Evolutionary conservation across 2,888 invertebrate genomes (phyloP).

Genomic region (Ommatoiulus sabulosus): DNA sequence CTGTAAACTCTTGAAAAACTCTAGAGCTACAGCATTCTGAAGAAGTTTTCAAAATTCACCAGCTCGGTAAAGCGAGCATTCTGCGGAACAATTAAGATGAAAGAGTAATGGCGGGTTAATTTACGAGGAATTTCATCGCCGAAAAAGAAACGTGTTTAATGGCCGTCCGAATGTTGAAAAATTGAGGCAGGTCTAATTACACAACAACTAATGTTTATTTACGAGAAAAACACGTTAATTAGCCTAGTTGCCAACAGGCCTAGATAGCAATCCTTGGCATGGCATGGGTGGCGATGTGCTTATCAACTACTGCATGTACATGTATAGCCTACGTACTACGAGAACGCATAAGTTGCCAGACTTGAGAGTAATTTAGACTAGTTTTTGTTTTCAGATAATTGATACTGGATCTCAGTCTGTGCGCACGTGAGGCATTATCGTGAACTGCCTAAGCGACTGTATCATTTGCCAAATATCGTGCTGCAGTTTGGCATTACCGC

Average conservation of each 20-base stretch:
- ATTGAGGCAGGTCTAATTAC: slow-evolving; percentile 8
- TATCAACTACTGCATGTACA: background rate
- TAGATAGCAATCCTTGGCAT: background rate
- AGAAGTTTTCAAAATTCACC: too few species aligned
- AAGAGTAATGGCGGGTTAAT: background rate
- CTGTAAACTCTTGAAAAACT: too few species aligned
- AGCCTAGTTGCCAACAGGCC: background rate
- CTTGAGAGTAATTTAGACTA: background rate
- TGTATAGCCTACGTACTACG: background rate
- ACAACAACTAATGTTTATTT: slow-evolving; percentile 22
- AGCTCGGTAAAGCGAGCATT: background rate
- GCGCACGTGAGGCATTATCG: background rate
- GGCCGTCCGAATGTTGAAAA: background rate
- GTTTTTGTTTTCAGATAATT: background rate
- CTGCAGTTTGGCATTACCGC: background rate
- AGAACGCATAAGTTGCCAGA: background rate
- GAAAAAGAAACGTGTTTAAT: slow-evolving; percentile 20
- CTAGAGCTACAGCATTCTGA: too few species aligned
- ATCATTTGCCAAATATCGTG: background rate
- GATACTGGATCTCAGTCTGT: background rate
- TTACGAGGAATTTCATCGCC: background rate
- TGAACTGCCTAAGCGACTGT: background rate
- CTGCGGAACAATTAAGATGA: background rate
- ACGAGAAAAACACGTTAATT: background rate
- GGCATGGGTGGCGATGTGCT: background rate